These are phyloP conservation scores for Cephus nigrinus DNA, from an alignment of 2,888 invertebrate species.

Conservation along the genomic window DNA sequence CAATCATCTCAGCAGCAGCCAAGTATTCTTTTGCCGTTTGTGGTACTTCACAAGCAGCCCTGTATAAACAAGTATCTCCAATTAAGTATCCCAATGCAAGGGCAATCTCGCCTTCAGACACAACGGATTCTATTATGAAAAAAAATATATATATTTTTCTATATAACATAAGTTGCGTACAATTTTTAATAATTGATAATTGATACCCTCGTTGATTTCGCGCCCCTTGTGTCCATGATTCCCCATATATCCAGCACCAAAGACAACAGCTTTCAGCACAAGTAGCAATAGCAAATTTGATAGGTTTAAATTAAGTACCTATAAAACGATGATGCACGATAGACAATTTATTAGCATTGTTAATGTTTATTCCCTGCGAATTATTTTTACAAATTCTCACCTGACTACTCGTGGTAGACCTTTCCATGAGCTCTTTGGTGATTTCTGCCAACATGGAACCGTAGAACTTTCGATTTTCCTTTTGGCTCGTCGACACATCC, in stretches of 20 bases:
- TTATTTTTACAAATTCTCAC: slow-evolving; percentile 64
- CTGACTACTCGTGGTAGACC: slow-evolving; percentile 77
- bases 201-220: slow-evolving; percentile 71
- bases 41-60: slow-evolving; percentile 81
- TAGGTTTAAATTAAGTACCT: slow-evolving; percentile 84
- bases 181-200: slow-evolving; percentile 23
- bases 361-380: neutral
- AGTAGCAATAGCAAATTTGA: slow-evolving; percentile 84
- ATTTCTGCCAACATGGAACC: slow-evolving; percentile 71
- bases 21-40: slow-evolving; percentile 79
- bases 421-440: slow-evolving; percentile 76
- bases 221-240: slow-evolving; percentile 67
- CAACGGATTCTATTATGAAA: slow-evolving; percentile 46
- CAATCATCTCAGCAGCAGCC: slow-evolving; percentile 80
- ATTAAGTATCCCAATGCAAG: slow-evolving; percentile 78
- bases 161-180: neutral
- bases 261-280: slow-evolving; percentile 83
- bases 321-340: slow-evolving; percentile 33
- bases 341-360: neutral
- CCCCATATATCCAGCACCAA: slow-evolving; percentile 83
- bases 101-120: slow-evolving; percentile 77
- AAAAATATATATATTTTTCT: slow-evolving; percentile 14
- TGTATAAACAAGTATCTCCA: slow-evolving; percentile 79
- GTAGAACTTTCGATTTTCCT: slow-evolving; percentile 32
- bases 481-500: neutral